Base-by-base conservation (phyloP, 2,888 invertebrate species). In the Litoditis marina region DNA sequence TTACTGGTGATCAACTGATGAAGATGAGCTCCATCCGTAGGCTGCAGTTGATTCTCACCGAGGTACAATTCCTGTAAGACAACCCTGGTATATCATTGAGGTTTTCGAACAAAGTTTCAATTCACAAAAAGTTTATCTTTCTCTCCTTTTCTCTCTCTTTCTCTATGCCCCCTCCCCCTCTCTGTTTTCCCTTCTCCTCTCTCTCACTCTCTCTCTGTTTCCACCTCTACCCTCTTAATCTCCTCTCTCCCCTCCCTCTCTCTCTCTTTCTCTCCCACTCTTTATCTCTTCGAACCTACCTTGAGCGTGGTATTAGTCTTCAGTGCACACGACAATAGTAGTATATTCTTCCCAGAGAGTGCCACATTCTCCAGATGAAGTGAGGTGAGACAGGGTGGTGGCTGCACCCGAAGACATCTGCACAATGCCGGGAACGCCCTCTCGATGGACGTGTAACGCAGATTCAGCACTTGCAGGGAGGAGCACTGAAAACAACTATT, bases 321-420 rank as follows among this genome's bases (percentile, higher is more conserved):
- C 32, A 92, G 84, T 5, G 90, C 90, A 80, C 72, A 72, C 11
- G 69, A 90, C 61, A 92, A 85, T 76, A 89, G 88, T 63, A 89
- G 87, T 60, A 92, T 85, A 27, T 90, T 88, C 67, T 90, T 88
- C 19, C 92, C 91, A 55, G 88, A 87, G 57, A 92, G 85, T 70
- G 87, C 87, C 66, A 90, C 89, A 73, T 89, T 89, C 84, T 91
- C 91, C 80, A 93, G 85, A 79, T 90, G 90, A 39, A 93, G 87
- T 54, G 89, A 88, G 47, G 89, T 87, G 66, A 92, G 85, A 65
- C 88, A 87, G 25, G 66, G 90, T 2, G 66, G 55, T 3, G 76
- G 76, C 89, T 27, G 89, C 87, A 81, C 89, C 49, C 89, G 87
- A 49, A 93, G 85, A 16, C 91, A 88, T 51, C 89, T 87, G 49